Percentiles rank a stretch among this genome's conserved stretches.
phyloP scores from a whole-genome alignment of 2,888 invertebrate species.

The Lissocephala sabroskyi region DNA sequence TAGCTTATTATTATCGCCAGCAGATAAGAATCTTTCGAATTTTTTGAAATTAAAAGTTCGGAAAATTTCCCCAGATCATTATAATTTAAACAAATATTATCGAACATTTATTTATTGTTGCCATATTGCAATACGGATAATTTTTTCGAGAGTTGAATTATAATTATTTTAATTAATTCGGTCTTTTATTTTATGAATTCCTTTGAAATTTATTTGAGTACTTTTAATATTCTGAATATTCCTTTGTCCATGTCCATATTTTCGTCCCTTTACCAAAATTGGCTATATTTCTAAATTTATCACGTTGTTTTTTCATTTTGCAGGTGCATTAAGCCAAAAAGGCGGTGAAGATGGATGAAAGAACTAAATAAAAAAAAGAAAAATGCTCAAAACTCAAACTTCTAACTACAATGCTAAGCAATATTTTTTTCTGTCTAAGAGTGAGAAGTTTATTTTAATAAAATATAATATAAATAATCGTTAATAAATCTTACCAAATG shows the following conservation, averaged over 20 bases:
- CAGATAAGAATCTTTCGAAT: too few species aligned
- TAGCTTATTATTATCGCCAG: background rate
- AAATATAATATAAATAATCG: slow-evolving; percentile 15
- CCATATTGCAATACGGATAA: slow-evolving; percentile 11
- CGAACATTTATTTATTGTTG: slow-evolving; percentile 35
- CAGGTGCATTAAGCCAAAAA: slow-evolving; percentile 14
- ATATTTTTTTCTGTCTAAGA: slow-evolving; percentile 54
- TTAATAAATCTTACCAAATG: background rate
- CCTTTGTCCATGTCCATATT: too few species aligned
- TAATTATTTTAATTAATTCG: background rate
- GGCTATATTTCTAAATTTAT: background rate
- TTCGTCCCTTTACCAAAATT: background rate
- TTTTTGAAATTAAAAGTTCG: too few species aligned
- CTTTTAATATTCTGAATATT: too few species aligned
- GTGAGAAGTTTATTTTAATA: slow-evolving; percentile 29
- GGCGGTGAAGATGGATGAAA: slow-evolving; percentile 32
- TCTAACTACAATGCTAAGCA: slow-evolving; percentile 43
- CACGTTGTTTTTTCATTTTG: slow-evolving; percentile 7
- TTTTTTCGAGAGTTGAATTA: slow-evolving; percentile 6
- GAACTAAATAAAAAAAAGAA: slow-evolving; percentile 23
- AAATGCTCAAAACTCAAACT: slow-evolving; percentile 14
- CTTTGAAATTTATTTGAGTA: too few species aligned
- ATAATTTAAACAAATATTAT: background rate
- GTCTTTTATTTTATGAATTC: too few species aligned
- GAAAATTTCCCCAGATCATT: too few species aligned